phyloP scores from a whole-genome alignment of 2,113 vertebrate species.

The Cephalophus harveyi region DNA sequence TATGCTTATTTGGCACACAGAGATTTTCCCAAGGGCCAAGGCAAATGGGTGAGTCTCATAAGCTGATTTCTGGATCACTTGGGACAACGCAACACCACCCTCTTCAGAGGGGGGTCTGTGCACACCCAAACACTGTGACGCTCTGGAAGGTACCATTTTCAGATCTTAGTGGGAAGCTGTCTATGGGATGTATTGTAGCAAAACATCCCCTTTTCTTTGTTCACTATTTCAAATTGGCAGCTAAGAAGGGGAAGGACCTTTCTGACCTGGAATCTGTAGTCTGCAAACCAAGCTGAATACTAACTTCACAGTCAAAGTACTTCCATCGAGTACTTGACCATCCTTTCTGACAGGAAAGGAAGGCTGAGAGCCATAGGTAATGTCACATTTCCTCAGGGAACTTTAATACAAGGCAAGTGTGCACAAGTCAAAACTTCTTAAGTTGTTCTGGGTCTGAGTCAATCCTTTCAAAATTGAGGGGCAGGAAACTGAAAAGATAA shows the following conservation, averaged over 20 bases:
- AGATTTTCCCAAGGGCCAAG: neutral
- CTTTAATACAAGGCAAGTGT: neutral
- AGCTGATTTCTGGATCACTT: neutral
- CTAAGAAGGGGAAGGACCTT: neutral
- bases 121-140: neutral
- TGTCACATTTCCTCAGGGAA: neutral
- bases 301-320: neutral
- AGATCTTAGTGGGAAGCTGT: neutral
- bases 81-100: neutral
- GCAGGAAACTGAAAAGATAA: neutral
- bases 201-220: neutral
- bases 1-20: neutral
- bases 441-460: slow-evolving; percentile 47
- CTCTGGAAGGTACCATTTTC: neutral
- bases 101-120: neutral
- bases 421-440: slow-evolving; percentile 22
- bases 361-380: neutral
- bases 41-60: neutral
- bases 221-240: neutral
- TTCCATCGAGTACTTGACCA: neutral
- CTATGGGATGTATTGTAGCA: neutral
- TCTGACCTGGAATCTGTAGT: neutral
- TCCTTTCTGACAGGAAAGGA: neutral
- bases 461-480: slow-evolving; percentile 45
- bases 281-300: neutral